Evolutionary conservation across 2,113 vertebrate genomes (phyloP).

Genomic region (Muntiacus muntjak): DNA sequence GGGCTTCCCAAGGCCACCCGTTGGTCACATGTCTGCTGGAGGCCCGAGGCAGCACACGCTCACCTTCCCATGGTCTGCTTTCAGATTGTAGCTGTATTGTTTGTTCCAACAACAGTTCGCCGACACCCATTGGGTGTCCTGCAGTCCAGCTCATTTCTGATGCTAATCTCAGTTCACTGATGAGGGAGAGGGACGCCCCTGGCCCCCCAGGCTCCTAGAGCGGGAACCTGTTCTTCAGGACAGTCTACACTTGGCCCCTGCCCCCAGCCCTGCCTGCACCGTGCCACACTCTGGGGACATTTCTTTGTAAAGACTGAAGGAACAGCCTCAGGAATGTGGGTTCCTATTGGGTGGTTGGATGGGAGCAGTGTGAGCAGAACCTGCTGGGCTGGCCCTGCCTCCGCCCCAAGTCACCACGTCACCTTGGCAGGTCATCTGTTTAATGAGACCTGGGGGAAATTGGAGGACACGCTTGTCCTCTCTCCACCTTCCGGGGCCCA

Average conservation of each 20-base stretch:
- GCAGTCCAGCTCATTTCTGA: neutral
- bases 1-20: neutral
- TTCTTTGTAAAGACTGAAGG: neutral
- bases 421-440: neutral
- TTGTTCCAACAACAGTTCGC: neutral
- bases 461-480: neutral
- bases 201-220: neutral
- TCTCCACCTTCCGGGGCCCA: neutral
- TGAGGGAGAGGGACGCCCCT: neutral
- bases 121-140: neutral
- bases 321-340: neutral
- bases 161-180: neutral
- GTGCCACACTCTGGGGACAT: neutral
- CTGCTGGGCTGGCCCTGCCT: neutral
- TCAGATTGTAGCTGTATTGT: neutral
- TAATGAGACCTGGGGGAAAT: neutral
- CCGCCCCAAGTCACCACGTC: neutral
- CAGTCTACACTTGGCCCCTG: accelerated
- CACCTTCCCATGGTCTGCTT: neutral
- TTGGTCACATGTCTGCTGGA: neutral
- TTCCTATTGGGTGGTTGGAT: neutral
- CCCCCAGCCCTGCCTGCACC: neutral
- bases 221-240: neutral
- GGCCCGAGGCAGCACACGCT: neutral
- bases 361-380: neutral